A percentile compares a stretch with the other conserved stretches of the same genome.
Conservation (phyloP, 2,797 vertebrate species). For the Scleropages formosus region DNA sequence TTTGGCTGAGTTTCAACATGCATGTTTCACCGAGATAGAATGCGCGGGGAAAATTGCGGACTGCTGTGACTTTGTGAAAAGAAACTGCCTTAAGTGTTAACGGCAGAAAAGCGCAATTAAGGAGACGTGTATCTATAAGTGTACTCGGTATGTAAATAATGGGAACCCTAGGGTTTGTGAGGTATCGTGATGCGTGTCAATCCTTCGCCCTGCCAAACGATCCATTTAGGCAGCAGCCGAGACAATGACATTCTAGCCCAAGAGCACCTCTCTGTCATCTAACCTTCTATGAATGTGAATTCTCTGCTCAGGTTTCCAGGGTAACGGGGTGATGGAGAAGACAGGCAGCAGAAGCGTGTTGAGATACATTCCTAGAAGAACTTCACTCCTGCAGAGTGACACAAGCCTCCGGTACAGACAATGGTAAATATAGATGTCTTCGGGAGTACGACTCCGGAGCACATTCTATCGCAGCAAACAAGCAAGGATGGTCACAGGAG, state of each 20-base stretch:
- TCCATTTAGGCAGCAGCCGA: conserved; percentile 7
- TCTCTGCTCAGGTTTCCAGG: conserved; percentile 21
- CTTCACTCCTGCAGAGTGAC: conserved; percentile 14
- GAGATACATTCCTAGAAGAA: not conserved
- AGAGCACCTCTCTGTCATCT: not conserved
- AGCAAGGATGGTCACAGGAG: no score
- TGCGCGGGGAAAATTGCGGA: no score
- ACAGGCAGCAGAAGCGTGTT: not conserved
- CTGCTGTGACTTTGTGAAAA: no score
- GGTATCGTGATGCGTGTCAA: not conserved
- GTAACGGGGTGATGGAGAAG: not conserved
- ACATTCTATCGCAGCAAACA: not conserved
- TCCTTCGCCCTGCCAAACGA: not conserved
- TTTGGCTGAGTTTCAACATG: no score
- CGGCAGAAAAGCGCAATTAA: no score
- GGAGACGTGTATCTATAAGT: no score
- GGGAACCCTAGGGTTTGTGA: not conserved
- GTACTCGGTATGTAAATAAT: no score
- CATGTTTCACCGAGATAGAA: no score
- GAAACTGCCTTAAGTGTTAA: no score
- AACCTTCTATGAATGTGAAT: conserved; percentile 12
- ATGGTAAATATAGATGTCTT: no score
- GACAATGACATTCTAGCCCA: conserved; percentile 14
- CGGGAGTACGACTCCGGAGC: no score
- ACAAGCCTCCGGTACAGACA: not conserved